A percentile compares a stretch with the other conserved stretches of the same genome.
phyloP scores from a whole-genome alignment of 2,797 vertebrate species.

The Choloepus didactylus region DNA sequence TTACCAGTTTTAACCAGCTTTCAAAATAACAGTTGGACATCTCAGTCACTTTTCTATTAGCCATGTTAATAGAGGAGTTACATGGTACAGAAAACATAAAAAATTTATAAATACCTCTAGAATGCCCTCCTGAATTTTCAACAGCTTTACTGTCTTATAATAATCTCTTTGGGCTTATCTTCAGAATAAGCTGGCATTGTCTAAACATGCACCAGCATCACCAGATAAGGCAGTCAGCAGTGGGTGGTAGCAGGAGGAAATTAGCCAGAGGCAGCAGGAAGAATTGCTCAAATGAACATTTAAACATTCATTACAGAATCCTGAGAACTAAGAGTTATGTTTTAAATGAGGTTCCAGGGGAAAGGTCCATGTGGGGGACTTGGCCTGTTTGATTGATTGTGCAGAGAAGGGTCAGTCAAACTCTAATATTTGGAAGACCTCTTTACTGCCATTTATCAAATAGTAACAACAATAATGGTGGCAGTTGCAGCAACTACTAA shows the following conservation, averaged over 20 bases:
- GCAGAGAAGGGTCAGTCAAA: not conserved
- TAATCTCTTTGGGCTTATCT: not conserved
- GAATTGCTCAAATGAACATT: not conserved
- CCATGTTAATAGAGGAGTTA: not conserved
- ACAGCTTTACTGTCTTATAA: not conserved
- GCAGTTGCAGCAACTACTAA: fast-evolving
- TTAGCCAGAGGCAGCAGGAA: too few species aligned
- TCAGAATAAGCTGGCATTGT: not conserved
- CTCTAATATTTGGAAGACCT: not conserved
- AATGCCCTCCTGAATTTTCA: not conserved
- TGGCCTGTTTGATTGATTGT: not conserved
- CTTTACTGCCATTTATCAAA: not conserved
- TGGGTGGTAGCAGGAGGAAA: not conserved
- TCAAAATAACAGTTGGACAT: not conserved
- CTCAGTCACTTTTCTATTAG: not conserved
- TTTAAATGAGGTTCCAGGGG: not conserved
- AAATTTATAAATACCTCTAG: not conserved
- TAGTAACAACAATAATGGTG: not conserved
- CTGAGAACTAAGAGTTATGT: not conserved
- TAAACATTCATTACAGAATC: not conserved
- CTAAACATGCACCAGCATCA: fast-evolving
- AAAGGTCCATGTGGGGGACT: not conserved
- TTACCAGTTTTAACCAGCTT: not conserved
- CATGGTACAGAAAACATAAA: not conserved
- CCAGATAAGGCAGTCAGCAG: not conserved